Evolutionary conservation across 2,888 invertebrate genomes (phyloP), one percentile per base, ranked within the genome.

Genomic region (Dolomedes plantarius): DNA sequence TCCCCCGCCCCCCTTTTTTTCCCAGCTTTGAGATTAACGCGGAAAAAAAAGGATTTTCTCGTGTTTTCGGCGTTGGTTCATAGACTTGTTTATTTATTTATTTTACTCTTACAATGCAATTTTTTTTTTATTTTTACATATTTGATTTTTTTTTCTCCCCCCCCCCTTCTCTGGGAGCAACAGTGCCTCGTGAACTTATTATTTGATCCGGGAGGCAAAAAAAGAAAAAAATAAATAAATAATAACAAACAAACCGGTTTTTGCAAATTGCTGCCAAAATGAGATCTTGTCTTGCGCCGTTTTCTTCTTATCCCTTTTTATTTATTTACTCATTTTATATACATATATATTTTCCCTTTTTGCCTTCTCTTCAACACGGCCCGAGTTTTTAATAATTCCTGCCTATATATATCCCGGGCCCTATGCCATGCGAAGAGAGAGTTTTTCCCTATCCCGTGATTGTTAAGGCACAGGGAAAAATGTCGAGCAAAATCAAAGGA

Each of bases 341-440:
- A 31, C 67, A 67, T 65, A 65, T n/a, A 67, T n/a, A n/a, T 68
- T 46, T 23, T 28, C 39, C 19, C 29, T 16, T 50, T 36, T 31
- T n/a, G 41, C 41, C 28, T 29, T 75, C n/a, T 39, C 39, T 75
- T 75, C 39, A 39, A 31, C 67, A 31, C 32, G 32, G 67, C 56
- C 65, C 39, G 82, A 28, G 82, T 72, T 83, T 80, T 83, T 83
- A 83, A 83, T 76, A 83, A 83, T 83, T 83, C 76, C 56, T 56
- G 56, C 56, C 56, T 56, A 56, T n/a, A n/a, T n/a, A n/a, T 56
- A 56, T 23, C 56, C 56, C 19, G 13, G 56, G 23, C 23, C 2
- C 56, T n/a, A 56, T 65, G 36, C 64, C 19, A 5, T 27, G 19
- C 56, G 23, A n/a, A n/a, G n/a, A 50, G 29, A 67, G 41, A 27